phyloP scores from a whole-genome alignment of 1,140 invertebrate species.

The Drosophila lacertosa region DNA sequence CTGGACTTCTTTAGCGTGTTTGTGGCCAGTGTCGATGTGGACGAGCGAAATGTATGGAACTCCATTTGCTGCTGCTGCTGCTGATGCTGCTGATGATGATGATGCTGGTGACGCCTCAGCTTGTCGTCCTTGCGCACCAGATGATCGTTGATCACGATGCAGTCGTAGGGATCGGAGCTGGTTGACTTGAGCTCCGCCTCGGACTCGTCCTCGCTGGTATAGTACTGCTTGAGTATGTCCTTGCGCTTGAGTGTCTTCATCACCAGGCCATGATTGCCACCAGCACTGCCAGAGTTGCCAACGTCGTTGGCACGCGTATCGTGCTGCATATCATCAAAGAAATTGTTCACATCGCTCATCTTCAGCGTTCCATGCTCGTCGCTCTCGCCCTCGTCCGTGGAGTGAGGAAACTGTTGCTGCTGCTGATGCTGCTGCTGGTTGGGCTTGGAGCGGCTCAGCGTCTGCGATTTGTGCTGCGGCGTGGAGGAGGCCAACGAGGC shows the following conservation, averaged over 20 bases:
- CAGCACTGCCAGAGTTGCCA: slow-evolving; percentile 73
- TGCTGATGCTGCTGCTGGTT: slow-evolving; percentile 53
- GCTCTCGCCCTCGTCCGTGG: slow-evolving; percentile 78
- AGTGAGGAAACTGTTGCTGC: slow-evolving; percentile 64
- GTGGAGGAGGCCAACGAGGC: slow-evolving; percentile 39
- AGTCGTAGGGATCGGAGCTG: slow-evolving; percentile 89
- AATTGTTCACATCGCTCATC: slow-evolving; percentile 80
- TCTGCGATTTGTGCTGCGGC: slow-evolving; percentile 58
- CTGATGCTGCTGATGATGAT: slow-evolving; percentile 68
- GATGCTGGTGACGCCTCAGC: slow-evolving; percentile 68
- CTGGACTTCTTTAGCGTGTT: slow-evolving; percentile 68
- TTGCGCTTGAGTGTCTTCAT: slow-evolving; percentile 88
- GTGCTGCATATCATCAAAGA: slow-evolving; percentile 83
- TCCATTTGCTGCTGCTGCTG: slow-evolving; percentile 84
- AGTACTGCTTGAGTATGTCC: slow-evolving; percentile 89
- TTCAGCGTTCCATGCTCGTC: slow-evolving; percentile 80
- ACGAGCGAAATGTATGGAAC: slow-evolving; percentile 84
- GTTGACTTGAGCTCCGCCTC: slow-evolving; percentile 85
- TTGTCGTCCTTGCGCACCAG: slow-evolving; percentile 86
- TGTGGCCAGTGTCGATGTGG: slow-evolving; percentile 57
- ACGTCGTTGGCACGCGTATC: slow-evolving; percentile 64
- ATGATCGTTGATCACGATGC: slow-evolving; percentile 90
- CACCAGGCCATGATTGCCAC: slow-evolving; percentile 85
- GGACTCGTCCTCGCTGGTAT: slow-evolving; percentile 84
- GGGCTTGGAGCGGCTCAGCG: slow-evolving; percentile 55